Conservation (phyloP, 2,888 invertebrate species). For the Nipponacmea schrenckii region DNA sequence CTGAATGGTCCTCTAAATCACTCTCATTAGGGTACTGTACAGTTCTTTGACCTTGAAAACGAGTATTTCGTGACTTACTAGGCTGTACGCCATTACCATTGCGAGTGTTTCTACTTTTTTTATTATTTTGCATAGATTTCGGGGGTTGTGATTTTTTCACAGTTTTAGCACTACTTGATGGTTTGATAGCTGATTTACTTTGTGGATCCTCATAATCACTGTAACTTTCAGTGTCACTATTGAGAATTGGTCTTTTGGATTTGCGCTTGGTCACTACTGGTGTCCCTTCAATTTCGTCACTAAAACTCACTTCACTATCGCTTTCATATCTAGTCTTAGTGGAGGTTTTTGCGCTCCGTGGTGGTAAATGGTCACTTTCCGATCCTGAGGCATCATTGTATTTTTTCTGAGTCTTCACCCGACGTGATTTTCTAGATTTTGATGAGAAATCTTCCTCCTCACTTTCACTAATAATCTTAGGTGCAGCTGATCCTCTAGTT, state of each 20-base stretch:
- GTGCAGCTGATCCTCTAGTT: neutral
- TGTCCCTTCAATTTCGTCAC: neutral
- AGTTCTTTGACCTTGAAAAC: constrained; percentile 65
- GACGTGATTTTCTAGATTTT: neutral
- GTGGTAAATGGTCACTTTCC: neutral
- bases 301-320: neutral
- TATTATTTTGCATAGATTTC: constrained; percentile 10
- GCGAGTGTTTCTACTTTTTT: constrained; percentile 7
- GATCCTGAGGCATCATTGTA: neutral
- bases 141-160: constrained; percentile 12
- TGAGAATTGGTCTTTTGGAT: neutral
- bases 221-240: neutral
- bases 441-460: neutral
- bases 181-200: constrained; percentile 29
- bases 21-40: constrained; percentile 60
- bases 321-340: neutral
- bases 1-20: constrained; percentile 35
- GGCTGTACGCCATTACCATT: constrained; percentile 11
- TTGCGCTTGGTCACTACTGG: neutral
- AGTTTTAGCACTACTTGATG: constrained; percentile 21
- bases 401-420: neutral
- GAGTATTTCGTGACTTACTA: constrained; percentile 41
- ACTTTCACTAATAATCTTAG: neutral
- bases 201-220: constrained; percentile 25
- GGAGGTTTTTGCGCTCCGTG: neutral